Evolutionary conservation across 2,888 invertebrate species (phyloP).

Genomic region (Flabesymbios commensalis): DNA sequence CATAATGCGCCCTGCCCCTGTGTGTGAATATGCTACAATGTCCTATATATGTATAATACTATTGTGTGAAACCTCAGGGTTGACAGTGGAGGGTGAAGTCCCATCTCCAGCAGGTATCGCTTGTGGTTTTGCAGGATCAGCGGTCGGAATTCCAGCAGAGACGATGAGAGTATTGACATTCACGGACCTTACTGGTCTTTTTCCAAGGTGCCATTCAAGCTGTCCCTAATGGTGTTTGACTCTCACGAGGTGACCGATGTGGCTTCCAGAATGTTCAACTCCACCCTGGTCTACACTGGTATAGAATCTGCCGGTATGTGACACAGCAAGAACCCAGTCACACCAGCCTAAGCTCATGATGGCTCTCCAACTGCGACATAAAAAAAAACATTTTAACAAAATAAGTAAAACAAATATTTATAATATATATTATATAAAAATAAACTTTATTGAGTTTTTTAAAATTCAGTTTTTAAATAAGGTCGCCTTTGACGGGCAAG

Average conservation of each 20-base stretch:
- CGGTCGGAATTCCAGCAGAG: conserved; percentile 13
- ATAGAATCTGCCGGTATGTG: conserved; percentile 51
- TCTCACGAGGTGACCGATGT: conserved; percentile 82
- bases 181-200: conserved; percentile 82
- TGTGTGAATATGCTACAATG: too few relatives aligned
- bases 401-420: too few relatives aligned
- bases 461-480: too few relatives aligned
- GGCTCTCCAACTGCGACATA: too few relatives aligned
- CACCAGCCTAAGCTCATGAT: too few relatives aligned
- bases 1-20: too few relatives aligned
- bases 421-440: too few relatives aligned
- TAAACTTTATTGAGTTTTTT: too few relatives aligned
- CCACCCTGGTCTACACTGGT: conserved; percentile 77
- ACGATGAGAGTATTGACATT: conserved; percentile 65
- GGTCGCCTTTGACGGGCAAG: too few relatives aligned
- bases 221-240: conserved; percentile 75
- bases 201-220: conserved; percentile 77
- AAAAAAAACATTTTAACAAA: too few relatives aligned
- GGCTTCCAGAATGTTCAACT: conserved; percentile 85
- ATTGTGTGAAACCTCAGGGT: background rate
- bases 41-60: too few relatives aligned
- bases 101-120: conserved; percentile 8
- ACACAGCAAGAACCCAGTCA: too few relatives aligned
- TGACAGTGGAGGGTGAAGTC: conserved; percentile 2
- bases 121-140: conserved; percentile 41